phyloP scores from a whole-genome alignment of 2,797 vertebrate genomes.

The Percopsis omiscomaycus region DNA sequence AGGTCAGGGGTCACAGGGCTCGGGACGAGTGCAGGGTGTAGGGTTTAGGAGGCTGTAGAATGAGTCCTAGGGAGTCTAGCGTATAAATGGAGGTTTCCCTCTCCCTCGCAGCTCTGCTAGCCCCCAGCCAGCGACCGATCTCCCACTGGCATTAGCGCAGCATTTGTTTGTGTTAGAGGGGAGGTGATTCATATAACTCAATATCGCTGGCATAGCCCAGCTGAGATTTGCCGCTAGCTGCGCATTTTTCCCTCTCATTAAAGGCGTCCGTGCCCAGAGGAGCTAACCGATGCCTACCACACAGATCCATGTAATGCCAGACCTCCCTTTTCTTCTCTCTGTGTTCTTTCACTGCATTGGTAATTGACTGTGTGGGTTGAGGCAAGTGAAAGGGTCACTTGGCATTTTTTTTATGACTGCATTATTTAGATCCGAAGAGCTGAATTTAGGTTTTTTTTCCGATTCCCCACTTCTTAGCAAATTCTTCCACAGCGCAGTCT shows the following conservation, averaged over 20 bases:
- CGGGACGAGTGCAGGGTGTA: slow-evolving; percentile 22
- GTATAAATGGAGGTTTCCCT: slow-evolving; percentile 34
- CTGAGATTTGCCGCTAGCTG: slow-evolving; percentile 60
- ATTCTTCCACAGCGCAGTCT: slow-evolving; percentile 58
- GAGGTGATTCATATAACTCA: slow-evolving; percentile 71
- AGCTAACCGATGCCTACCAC: slow-evolving; percentile 55
- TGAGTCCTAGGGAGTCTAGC: slow-evolving; percentile 27
- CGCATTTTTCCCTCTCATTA: slow-evolving; percentile 72
- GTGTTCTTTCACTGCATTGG: slow-evolving; percentile 54
- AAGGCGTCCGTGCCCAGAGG: slow-evolving; percentile 67
- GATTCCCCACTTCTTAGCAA: slow-evolving; percentile 51
- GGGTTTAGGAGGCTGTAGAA: slow-evolving; percentile 33
- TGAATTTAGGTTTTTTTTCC: slow-evolving; percentile 45
- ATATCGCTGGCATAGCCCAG: slow-evolving; percentile 60
- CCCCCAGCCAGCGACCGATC: slow-evolving; percentile 29
- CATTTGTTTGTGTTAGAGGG: slow-evolving; percentile 66
- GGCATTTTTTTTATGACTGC: slow-evolving; percentile 61
- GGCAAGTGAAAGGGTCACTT: slow-evolving; percentile 62
- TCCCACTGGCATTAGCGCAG: slow-evolving; percentile 61
- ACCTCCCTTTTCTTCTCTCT: slow-evolving; percentile 57
- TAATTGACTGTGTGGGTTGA: slow-evolving; percentile 65
- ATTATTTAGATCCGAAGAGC: slow-evolving; percentile 69
- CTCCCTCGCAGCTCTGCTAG: slow-evolving; percentile 16
- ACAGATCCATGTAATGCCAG: slow-evolving; percentile 60
- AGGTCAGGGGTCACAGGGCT: slow-evolving; percentile 53